These are phyloP conservation scores for Allacma fusca DNA, from an alignment of 2,888 invertebrate genomes.

Conservation along the genomic window DNA sequence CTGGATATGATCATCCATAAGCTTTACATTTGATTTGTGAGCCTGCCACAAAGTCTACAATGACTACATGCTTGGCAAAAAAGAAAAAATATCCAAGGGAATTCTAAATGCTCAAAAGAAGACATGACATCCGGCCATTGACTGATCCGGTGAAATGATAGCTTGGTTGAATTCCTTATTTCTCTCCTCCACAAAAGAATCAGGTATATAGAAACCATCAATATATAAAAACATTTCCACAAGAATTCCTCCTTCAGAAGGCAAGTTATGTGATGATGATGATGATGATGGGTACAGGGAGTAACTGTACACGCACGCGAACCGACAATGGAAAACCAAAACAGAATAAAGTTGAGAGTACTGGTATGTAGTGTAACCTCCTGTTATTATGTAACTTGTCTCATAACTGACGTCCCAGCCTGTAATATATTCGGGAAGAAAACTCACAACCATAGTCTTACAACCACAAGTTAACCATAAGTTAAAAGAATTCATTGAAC, in stretches of 20 bases:
- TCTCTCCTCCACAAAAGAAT: neutral
- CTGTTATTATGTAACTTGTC: neutral
- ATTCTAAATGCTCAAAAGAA: neutral
- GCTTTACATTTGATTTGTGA: too few species aligned
- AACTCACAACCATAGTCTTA: neutral
- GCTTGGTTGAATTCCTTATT: neutral
- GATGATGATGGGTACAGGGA: neutral
- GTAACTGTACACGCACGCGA: conserved; percentile 5
- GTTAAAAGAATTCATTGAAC: conserved; percentile 11
- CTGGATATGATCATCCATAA: too few species aligned
- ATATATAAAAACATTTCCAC: neutral
- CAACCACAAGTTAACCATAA: neutral
- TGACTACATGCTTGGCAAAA: neutral
- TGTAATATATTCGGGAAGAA: neutral
- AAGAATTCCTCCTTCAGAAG: neutral
- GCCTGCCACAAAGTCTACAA: too few species aligned
- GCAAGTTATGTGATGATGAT: neutral
- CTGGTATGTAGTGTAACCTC: neutral
- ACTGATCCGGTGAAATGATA: conserved; percentile 12
- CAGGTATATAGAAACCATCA: neutral
- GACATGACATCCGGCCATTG: conserved; percentile 28
- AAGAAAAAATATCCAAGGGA: neutral
- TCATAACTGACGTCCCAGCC: neutral
- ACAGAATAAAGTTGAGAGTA: neutral
- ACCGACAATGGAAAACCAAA: neutral